Evolutionary conservation across 2,888 invertebrate species (phyloP).

Genomic region (Acrobasis consociella): DNA sequence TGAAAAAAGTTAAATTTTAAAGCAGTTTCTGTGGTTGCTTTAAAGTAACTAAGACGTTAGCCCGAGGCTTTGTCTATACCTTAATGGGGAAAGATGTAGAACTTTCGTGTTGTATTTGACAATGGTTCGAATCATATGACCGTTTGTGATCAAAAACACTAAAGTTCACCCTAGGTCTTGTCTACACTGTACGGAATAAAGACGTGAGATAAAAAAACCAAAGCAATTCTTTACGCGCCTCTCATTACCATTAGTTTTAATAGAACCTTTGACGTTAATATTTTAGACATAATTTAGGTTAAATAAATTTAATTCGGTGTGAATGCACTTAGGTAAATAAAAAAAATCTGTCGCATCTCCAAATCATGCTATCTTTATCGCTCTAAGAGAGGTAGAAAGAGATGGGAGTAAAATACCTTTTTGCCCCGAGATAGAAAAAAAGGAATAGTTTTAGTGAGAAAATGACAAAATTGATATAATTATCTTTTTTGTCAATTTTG

Average conservation of each 20-base stretch:
- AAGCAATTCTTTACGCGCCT: constrained; percentile 12
- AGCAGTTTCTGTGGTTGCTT: too few relatives aligned
- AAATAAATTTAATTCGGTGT: constrained; percentile 31
- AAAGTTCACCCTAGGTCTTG: too few relatives aligned
- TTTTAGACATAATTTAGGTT: constrained; percentile 59
- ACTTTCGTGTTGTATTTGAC: too few relatives aligned
- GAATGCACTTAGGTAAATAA: constrained; percentile 22
- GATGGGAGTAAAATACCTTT: background rate
- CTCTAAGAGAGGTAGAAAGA: background rate
- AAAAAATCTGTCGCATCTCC: constrained; percentile 9
- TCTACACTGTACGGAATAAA: background rate
- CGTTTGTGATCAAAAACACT: too few relatives aligned
- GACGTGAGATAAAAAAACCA: background rate
- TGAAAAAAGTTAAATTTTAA: too few relatives aligned
- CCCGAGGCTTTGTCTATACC: background rate
- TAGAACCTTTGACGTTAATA: constrained; percentile 63
- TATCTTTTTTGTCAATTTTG: too few relatives aligned
- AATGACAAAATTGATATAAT: too few relatives aligned
- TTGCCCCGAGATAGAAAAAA: background rate
- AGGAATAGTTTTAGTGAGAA: constrained; percentile 12
- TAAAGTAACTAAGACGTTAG: background rate
- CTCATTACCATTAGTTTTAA: constrained; percentile 72
- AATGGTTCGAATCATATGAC: too few relatives aligned
- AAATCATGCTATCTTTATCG: constrained; percentile 8
- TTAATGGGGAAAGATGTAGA: too few relatives aligned